Evolutionary conservation across 2,113 vertebrate species (phyloP), one percentile per base, ranked within the genome.

Genomic region (Corythornis cristatus): DNA sequence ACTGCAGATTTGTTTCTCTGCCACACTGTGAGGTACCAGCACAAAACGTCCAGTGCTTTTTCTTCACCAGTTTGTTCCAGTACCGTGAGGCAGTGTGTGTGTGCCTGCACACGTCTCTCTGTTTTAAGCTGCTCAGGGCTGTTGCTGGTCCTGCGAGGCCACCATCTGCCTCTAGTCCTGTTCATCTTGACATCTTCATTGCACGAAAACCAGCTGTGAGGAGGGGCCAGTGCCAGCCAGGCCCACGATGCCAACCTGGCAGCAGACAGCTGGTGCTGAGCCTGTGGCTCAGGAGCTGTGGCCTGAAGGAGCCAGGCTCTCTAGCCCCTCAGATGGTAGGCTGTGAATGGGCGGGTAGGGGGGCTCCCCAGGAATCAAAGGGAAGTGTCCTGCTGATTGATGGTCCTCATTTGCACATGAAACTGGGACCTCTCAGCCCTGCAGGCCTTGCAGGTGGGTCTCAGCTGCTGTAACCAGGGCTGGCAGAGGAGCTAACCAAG

Each of bases 381-480:
- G 42, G 43, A 90, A 76, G 25, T 54, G 90, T 91, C 80, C 80
- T 43, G 0, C 62, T 97, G 97, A 97, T 97, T 95, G 86, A 97
- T 97, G 87, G 70, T 80, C 88, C 88, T 97, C 74, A 96, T 97
- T 96, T 97, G 94, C 97, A 97, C 91, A 92, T 93, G 96, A 95
- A 96, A 94, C 83, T 91, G 76, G 70, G 93, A 93, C 89, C 86
- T 67, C 75, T 83, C 48, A 60, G 88, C 61, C 83, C 93, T 80
- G 71, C 76, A 64, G 93, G 91, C 86, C 72, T 81, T 75, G 83
- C 93, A 80, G 71, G 45, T 85, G 88, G 65, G 82, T 61, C 95
- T 95, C 85, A 79, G 96, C 88, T 95, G 93, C 85, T 70, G 74
- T 83, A 79, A 42, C 53, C 26, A 53, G 72, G 68, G 33, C 72